Evolutionary conservation across 2,113 vertebrate species (phyloP).

Genomic region (Eolophus roseicapilla): DNA sequence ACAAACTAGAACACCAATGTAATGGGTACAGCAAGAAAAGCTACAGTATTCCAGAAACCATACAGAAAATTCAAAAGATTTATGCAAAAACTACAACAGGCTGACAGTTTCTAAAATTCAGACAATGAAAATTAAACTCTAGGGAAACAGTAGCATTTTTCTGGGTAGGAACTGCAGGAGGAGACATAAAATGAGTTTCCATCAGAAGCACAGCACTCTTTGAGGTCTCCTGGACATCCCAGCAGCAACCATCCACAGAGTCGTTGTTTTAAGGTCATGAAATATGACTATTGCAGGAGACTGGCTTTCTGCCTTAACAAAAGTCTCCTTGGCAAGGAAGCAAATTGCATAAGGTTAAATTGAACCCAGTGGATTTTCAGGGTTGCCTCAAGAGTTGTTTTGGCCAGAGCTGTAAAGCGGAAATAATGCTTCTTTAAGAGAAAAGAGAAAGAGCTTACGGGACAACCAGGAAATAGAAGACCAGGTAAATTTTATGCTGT

Average conservation of each 20-base stretch:
- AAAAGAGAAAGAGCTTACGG: background rate
- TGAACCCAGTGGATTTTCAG: background rate
- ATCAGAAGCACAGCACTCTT: background rate
- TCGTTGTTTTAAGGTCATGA: background rate
- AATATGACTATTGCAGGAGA: background rate
- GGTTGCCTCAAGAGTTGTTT: background rate
- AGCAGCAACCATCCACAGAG: background rate
- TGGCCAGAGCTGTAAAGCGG: background rate
- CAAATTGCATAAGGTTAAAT: background rate
- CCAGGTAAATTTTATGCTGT: background rate
- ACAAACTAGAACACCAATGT: background rate
- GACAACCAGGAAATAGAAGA: background rate
- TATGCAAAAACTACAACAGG: background rate
- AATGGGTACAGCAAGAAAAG: background rate
- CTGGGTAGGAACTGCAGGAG: background rate
- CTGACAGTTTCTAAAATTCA: background rate
- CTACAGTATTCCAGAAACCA: background rate
- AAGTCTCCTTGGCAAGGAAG: background rate
- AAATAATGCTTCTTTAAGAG: background rate
- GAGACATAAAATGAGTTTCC: background rate
- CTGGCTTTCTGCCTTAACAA: background rate
- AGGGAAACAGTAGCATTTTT: background rate
- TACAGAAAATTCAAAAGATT: background rate
- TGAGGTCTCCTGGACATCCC: background rate
- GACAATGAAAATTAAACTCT: background rate